These are phyloP conservation scores for Thamnaconus septentrionalis DNA, from an alignment of 2,113 vertebrate genomes.

Conservation along the genomic window DNA sequence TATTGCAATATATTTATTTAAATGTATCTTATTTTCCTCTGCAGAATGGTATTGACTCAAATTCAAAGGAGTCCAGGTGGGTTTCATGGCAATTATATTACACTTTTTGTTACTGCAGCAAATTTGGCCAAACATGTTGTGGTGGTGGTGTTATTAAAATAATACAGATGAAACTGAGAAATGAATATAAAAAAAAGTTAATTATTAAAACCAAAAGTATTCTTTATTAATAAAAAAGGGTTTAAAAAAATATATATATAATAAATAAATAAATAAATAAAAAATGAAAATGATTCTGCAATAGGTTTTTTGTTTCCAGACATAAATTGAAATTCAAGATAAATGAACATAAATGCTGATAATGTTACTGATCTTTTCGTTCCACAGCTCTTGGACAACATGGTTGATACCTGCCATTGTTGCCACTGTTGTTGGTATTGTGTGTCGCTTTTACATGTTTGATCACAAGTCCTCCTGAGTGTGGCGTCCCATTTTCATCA, in stretches of 20 bases:
- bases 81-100: constrained; percentile 12
- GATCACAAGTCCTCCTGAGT: constrained; percentile 83
- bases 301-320: background rate
- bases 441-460: constrained; percentile 86
- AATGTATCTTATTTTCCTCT: constrained; percentile 4
- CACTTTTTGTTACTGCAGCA: background rate
- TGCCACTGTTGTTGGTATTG: constrained; percentile 78
- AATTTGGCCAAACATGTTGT: background rate
- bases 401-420: constrained; percentile 87
- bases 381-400: constrained; percentile 80
- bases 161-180: no score
- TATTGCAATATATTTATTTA: background rate
- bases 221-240: no score
- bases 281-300: background rate
- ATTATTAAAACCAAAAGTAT: background rate
- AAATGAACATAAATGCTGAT: background rate
- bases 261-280: no score
- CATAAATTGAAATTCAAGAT: no score
- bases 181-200: background rate
- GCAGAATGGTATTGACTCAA: constrained; percentile 63
- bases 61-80: constrained; percentile 77
- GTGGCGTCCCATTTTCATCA: constrained; percentile 36
- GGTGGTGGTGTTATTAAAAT: no score
- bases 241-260: no score
- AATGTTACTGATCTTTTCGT: background rate